Evolutionary conservation across 2,888 invertebrate species (phyloP), one percentile per base, ranked within the genome.

Genomic region (Epirrhoe alternata): DNA sequence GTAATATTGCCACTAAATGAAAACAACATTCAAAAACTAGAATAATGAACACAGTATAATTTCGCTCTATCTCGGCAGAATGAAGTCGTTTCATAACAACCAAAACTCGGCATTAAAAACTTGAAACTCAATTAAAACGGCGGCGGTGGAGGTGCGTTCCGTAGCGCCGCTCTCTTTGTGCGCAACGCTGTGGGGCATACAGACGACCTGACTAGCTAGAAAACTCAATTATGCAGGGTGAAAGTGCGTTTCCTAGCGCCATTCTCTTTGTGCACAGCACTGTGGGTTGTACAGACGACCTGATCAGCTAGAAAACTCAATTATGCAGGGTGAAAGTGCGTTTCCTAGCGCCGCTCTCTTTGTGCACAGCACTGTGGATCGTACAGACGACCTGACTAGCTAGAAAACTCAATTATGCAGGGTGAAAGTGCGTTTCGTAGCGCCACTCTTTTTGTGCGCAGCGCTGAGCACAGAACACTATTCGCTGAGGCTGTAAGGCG

Each of bases 81-180:
- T 65, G 55, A 17, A 60, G 60, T 55, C 64, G 61, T 58, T 68
- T 64, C 56, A 57, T 57, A 68, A 68, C 68, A 68, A 61, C 64
- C 68, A 69, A 74, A 71, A 72, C 75, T 79, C 71, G 51, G 69
- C 63, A 63, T 67, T 63, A 67, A 67, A 67, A 63, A 67, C 63
- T 67, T 63, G 67, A 67, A 86, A 86, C 82, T 84, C 84, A 85
- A 86, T 86, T 86, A 86, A 77, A 83, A 74, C 74, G 74, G 74
- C 70, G 72, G 74, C 70, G 72, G 74, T 61, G 75, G 74, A 77
- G 80, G 77, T 77, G 68, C 75, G 75, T 73, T 65, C 75, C 69
- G 73, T 77, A 81, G 78, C 81, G 81, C 71, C 73, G 75, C 76
- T 75, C 74, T 75, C 61, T 67, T 67, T 67, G 66, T 62, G 59